These are phyloP conservation scores for Larimichthys crocea DNA, from an alignment of 2,113 vertebrate genomes.

Conservation along the genomic window DNA sequence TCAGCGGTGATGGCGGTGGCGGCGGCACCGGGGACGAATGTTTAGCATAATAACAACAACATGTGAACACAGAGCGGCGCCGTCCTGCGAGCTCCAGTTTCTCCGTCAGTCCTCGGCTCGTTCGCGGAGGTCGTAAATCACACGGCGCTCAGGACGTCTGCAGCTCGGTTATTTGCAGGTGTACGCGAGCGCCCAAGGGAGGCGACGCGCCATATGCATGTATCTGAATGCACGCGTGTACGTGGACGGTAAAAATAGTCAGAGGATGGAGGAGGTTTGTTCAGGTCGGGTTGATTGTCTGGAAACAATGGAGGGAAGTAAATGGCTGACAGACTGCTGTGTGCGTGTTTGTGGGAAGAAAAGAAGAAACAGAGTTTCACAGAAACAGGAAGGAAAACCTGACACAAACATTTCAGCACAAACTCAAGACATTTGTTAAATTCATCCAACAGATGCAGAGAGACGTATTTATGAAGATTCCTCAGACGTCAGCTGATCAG, in stretches of 20 bases:
- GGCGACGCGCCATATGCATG: slow-evolving; percentile 3
- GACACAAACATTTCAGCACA: background rate
- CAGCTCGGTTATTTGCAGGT: background rate
- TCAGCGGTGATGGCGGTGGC: no score
- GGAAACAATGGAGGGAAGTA: slow-evolving; percentile 71
- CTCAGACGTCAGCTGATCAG: no score
- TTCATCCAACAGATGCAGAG: no score
- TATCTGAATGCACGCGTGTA: slow-evolving; percentile 12
- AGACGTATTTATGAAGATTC: no score
- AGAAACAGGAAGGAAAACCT: slow-evolving; percentile 25
- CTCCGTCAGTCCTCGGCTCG: slow-evolving; percentile 6
- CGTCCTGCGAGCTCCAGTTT: slow-evolving; percentile 2
- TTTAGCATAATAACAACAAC: background rate
- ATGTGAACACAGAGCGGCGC: background rate
- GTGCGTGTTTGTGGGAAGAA: slow-evolving; percentile 3
- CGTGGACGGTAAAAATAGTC: slow-evolving; percentile 58
- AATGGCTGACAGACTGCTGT: slow-evolving; percentile 28
- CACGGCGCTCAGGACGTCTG: slow-evolving; percentile 32
- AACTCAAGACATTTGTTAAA: no score
- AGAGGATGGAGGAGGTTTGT: background rate
- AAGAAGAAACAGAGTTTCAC: slow-evolving; percentile 3
- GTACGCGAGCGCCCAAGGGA: slow-evolving; percentile 29
- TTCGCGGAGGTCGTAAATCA: slow-evolving; percentile 62
- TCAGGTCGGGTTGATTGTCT: slow-evolving; percentile 59
- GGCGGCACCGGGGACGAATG: no score